Conservation (phyloP, 2,113 vertebrate species). For the Crotalus helleri region DNA sequence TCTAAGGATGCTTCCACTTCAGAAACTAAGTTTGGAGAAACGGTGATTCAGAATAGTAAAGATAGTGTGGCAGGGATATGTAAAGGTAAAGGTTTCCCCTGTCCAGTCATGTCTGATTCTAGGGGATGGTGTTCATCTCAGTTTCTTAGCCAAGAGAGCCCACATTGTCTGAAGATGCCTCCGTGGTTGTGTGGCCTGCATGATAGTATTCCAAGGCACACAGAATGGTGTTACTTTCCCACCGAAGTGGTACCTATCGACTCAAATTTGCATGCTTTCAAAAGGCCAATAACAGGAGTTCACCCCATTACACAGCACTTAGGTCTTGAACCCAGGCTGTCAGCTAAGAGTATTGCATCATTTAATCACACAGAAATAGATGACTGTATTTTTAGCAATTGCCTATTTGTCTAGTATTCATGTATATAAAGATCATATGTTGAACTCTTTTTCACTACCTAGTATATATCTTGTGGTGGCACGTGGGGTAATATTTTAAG, state of each 20-base stretch:
- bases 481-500: constrained; percentile 7
- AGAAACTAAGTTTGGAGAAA: background rate
- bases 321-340: background rate
- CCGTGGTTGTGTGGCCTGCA: background rate
- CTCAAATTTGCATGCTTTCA: background rate
- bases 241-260: background rate
- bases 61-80: background rate
- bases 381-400: background rate
- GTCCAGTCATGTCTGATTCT: background rate
- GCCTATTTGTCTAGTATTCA: background rate
- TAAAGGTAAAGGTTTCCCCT: background rate
- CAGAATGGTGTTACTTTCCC: background rate
- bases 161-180: background rate
- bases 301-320: too few relatives aligned
- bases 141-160: background rate
- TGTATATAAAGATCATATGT: background rate
- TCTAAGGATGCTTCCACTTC: background rate
- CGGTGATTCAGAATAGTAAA: background rate
- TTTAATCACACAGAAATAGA: background rate
- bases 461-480: constrained; percentile 23
- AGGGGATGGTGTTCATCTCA: background rate
- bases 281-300: background rate
- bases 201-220: background rate
- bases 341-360: background rate
- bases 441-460: constrained; percentile 32